These are phyloP conservation scores for Mesocricetus auratus DNA, from an alignment of 2,113 vertebrate genomes.

Conservation along the genomic window DNA sequence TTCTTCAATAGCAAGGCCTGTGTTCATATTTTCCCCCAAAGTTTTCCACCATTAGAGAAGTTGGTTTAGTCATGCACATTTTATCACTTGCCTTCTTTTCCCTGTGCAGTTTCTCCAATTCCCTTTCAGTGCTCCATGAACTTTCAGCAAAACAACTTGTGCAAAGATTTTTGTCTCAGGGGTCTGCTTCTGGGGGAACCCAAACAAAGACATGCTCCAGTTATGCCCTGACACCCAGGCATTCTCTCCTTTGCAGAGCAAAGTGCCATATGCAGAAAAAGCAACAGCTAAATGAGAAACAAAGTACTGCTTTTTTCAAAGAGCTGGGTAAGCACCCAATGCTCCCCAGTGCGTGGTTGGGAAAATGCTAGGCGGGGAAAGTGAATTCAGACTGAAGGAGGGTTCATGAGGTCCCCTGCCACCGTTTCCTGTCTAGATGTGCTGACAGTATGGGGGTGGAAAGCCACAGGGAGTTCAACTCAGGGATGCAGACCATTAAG, in stretches of 20 bases:
- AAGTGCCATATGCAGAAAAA: not conserved
- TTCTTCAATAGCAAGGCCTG: not conserved
- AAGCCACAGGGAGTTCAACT: constrained; percentile 20
- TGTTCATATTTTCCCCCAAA: not conserved
- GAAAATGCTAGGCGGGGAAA: not conserved
- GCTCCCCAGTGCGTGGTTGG: not conserved
- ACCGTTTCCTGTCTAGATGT: not conserved
- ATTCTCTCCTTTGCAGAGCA: constrained; percentile 18
- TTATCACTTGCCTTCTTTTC: not conserved
- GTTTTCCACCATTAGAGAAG: not conserved
- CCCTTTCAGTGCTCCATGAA: not conserved
- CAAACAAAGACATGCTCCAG: constrained; percentile 80
- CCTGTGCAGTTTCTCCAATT: not conserved
- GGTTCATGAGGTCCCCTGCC: not conserved
- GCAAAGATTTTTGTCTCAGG: constrained; percentile 47
- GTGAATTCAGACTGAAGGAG: constrained; percentile 6
- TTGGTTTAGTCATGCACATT: not conserved
- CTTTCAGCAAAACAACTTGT: constrained; percentile 44
- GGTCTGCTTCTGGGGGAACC: constrained; percentile 63
- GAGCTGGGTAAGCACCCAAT: constrained; percentile 54
- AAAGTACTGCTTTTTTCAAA: not conserved
- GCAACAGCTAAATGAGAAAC: constrained; percentile 33
- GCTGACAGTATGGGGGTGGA: not conserved
- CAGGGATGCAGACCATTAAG: not conserved
- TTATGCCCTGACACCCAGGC: constrained; percentile 62